Conservation (phyloP, 2,797 vertebrate genomes). For the Onychomys torridus region DNA sequence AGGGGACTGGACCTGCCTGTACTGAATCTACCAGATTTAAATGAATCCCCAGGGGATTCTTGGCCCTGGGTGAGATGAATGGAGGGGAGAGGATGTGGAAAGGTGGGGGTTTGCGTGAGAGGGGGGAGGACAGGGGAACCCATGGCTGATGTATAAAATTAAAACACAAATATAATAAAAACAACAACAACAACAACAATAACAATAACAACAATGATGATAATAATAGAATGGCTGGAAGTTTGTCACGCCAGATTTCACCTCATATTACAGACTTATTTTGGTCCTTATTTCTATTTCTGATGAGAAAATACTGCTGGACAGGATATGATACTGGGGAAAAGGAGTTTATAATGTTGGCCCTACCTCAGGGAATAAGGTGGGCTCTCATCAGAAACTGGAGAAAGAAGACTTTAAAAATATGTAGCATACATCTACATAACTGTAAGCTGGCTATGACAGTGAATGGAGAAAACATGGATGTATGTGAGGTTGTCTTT, state of each 20-base stretch:
- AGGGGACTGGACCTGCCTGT: too few species aligned
- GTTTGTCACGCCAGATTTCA: neutral
- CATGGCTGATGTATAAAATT: too few species aligned
- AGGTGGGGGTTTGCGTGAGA: too few species aligned
- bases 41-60: too few species aligned
- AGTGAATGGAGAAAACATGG: neutral
- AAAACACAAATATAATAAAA: too few species aligned
- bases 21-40: too few species aligned
- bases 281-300: neutral
- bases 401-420: neutral
- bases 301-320: neutral
- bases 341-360: neutral
- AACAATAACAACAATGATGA: neutral
- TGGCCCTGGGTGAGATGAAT: too few species aligned
- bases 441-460: neutral
- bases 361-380: neutral
- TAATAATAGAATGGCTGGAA: too few species aligned
- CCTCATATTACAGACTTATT: neutral
- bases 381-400: neutral
- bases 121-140: too few species aligned
- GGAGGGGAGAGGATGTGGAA: too few species aligned
- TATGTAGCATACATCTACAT: too few species aligned
- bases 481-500: neutral
- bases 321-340: too few species aligned
- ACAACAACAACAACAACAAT: neutral